These are phyloP conservation scores for Paradoxurus hermaphroditus DNA, from an alignment of 2,113 vertebrate species.

Conservation along the genomic window DNA sequence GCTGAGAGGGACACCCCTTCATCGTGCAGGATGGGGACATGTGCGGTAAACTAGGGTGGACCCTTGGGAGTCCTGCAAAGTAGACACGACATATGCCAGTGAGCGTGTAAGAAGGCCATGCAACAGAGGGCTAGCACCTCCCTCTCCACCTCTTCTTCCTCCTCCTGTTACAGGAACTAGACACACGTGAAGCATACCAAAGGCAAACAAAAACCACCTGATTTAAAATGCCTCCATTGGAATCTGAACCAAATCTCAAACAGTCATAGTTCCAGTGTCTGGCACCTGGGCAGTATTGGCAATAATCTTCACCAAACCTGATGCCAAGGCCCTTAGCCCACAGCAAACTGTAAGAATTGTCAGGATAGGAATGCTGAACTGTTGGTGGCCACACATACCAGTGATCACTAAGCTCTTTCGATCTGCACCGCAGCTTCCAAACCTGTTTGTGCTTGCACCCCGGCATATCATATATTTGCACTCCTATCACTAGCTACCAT, in stretches of 20 bases:
- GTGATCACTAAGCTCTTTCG: neutral
- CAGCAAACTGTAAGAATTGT: neutral
- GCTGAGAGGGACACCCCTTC: neutral
- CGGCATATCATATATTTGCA: rapidly evolving
- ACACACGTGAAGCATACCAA: neutral
- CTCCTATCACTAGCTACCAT: neutral
- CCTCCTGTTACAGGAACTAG: neutral
- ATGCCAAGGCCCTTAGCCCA: neutral
- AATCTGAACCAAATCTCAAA: neutral
- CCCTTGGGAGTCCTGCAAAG: neutral
- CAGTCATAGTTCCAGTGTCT: neutral
- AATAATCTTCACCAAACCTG: neutral
- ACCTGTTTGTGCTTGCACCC: neutral
- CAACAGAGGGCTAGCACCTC: too few species aligned
- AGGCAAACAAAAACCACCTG: neutral
- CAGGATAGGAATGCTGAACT: neutral
- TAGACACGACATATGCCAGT: neutral
- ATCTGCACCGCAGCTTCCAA: neutral
- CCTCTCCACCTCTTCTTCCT: neutral
- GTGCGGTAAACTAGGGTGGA: neutral
- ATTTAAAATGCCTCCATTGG: neutral
- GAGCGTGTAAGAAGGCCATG: neutral
- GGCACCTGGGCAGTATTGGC: neutral
- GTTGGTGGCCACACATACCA: rapidly evolving
- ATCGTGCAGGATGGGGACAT: neutral